Conservation (phyloP, 2,888 invertebrate genomes). For the Lymantria dispar region DNA sequence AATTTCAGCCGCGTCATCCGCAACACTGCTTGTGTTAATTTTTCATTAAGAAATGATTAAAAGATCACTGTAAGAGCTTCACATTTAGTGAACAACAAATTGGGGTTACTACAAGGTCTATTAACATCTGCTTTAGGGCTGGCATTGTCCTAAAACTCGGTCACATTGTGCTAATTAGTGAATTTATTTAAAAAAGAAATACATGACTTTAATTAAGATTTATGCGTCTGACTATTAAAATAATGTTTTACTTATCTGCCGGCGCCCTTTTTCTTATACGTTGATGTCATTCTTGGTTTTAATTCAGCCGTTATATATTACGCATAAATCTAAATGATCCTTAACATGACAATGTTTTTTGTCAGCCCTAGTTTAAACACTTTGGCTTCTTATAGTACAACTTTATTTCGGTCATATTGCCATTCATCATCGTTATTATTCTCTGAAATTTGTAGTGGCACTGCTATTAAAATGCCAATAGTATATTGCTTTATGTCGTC, state of each 20-base stretch:
- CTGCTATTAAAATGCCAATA: conserved; percentile 40
- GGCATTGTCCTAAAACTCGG: conserved; percentile 18
- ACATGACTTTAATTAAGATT: conserved; percentile 8
- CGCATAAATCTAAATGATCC: background rate
- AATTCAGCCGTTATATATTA: background rate
- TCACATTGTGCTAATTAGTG: conserved; percentile 18
- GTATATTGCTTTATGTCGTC: conserved; percentile 28
- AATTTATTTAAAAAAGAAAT: conserved; percentile 9
- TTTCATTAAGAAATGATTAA: conserved; percentile 67
- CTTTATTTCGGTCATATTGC: conserved; percentile 57
- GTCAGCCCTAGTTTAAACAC: conserved; percentile 39
- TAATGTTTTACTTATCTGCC: conserved; percentile 4
- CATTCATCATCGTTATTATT: conserved; percentile 65
- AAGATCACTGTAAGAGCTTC: conserved; percentile 59
- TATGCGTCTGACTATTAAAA: conserved; percentile 7
- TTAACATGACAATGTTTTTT: conserved; percentile 3
- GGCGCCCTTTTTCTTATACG: conserved; percentile 1
- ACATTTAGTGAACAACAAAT: conserved; percentile 57
- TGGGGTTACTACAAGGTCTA: conserved; percentile 65
- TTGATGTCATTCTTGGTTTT: conserved; percentile 1
- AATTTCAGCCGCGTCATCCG: conserved; percentile 57
- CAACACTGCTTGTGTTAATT: conserved; percentile 61
- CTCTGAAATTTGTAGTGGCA: conserved; percentile 59
- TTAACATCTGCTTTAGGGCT: conserved; percentile 48
- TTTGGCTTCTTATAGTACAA: conserved; percentile 46